Base-by-base conservation (phyloP, 92 coral and sea anemone species). In the Epizoanthus stellaris region DNA sequence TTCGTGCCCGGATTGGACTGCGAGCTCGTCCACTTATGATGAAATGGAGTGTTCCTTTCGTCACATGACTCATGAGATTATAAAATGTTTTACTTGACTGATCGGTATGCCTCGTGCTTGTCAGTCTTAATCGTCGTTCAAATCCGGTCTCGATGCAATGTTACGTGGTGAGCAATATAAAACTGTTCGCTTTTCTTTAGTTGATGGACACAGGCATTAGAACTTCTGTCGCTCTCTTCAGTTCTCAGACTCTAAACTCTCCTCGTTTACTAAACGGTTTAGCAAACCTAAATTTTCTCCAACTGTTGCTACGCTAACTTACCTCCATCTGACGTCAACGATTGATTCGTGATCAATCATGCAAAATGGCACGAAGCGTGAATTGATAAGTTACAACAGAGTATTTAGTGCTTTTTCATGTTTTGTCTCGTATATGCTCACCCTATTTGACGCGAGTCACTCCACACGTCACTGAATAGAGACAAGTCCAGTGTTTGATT, bases 321-420 rank as follows among this genome's bases (percentile, higher is more conserved):
- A 7, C 10, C 15, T 52, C 56, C 56, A 67, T 19, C 36, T 79
- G 83, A 79, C 83, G 72, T 61, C 82, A 77, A 39, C 38, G 36
- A 60, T 60, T 63, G 39, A 19, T 79, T 79, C 83, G 83, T 79
- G 83, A 79, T 70, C 70, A 62, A 62, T 77, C 82, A 59, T 9
- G 15, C 54, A 61, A 21, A 19, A 79, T 45, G 14, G 36, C 59
- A 63, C 15, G 59, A 79, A 57, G 83, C 25, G 83, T 40, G 17
- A 19, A 79, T 57, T 79, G 71, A 79, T 38, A 70, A 10, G 21
- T 63, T 79, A 11, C 82, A 60, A 76, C 36, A 60, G 6, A 40
- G 52, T 36, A 20, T 17, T 76, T 63, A 62, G 71, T 43, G 20
- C 34, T 11, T 36, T 12, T 63, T 61, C 71, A 79, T 59, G 64